Conservation (phyloP, 2,888 invertebrate species). For the Leucozona laternaria region DNA sequence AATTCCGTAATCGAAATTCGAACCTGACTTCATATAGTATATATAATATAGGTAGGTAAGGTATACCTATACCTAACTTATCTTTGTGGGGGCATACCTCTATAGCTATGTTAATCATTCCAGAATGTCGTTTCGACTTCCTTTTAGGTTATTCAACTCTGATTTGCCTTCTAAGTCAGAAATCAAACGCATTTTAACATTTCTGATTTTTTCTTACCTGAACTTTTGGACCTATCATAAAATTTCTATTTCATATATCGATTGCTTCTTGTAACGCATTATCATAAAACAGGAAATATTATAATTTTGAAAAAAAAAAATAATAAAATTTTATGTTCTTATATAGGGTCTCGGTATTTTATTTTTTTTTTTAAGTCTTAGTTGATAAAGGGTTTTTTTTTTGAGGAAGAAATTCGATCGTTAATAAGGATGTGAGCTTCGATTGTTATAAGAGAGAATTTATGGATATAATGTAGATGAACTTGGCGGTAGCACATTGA, state of each 20-base stretch:
- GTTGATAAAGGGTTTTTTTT: background rate
- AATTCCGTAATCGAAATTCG: slow-evolving; percentile 71
- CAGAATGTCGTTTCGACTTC: slow-evolving; percentile 51
- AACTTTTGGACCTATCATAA: background rate
- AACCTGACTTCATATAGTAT: slow-evolving; percentile 34
- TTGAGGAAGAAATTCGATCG: slow-evolving; percentile 43
- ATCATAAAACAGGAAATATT: slow-evolving; percentile 64
- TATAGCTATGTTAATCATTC: slow-evolving; percentile 59
- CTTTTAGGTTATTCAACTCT: slow-evolving; percentile 65
- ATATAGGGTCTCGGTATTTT: background rate
- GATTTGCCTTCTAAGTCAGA: slow-evolving; percentile 1
- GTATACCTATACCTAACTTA: background rate
- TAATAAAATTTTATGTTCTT: background rate
- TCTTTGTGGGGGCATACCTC: slow-evolving; percentile 36
- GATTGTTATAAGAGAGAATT: slow-evolving; percentile 32
- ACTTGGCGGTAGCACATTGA: background rate
- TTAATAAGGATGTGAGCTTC: slow-evolving; percentile 52
- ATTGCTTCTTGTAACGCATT: slow-evolving; percentile 69
- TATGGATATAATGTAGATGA: background rate
- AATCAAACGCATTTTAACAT: slow-evolving; percentile 7
- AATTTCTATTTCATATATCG: slow-evolving; percentile 31
- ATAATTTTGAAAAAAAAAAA: slow-evolving; percentile 11
- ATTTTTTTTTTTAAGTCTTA: background rate
- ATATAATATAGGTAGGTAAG: slow-evolving; percentile 13
- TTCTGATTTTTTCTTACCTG: slow-evolving; percentile 7